Evolutionary conservation across 2,888 invertebrate genomes (phyloP).

Genomic region (Phymatocera aterrima): DNA sequence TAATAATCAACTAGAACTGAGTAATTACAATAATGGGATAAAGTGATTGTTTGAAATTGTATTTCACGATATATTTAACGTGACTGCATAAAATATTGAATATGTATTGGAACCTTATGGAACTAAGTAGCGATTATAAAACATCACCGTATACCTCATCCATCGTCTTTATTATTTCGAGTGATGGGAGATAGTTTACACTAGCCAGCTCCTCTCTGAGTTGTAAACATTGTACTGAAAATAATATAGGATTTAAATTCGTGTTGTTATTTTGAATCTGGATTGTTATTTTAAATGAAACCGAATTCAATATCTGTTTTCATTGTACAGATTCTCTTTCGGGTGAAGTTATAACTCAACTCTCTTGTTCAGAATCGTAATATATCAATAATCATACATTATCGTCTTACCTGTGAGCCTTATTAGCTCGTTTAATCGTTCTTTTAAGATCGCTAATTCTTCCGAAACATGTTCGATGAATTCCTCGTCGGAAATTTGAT

Average conservation of each 20-base stretch:
- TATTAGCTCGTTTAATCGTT: background rate
- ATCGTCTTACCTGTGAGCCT: conserved; percentile 15
- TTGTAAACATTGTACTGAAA: background rate
- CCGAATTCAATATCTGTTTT: background rate
- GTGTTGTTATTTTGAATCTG: background rate
- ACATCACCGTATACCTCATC: conserved; percentile 4
- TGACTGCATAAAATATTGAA: background rate
- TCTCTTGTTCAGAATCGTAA: background rate
- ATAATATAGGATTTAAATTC: background rate
- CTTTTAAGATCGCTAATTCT: background rate
- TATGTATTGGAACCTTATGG: background rate
- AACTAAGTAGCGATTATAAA: background rate
- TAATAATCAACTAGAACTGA: too few species aligned
- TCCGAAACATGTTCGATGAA: background rate
- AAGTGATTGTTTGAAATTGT: too few species aligned
- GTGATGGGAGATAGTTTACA: background rate
- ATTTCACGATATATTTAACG: too few species aligned
- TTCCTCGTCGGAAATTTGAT: background rate
- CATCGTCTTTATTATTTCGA: background rate
- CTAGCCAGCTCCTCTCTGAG: background rate
- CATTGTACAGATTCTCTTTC: background rate
- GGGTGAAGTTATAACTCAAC: background rate
- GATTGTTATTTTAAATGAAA: background rate
- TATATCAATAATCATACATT: background rate
- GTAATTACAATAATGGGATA: too few species aligned